A percentile compares a stretch with the other conserved stretches of the same genome.
These are phyloP conservation scores for Cetonia aurata DNA, from an alignment of 2,888 invertebrate species.

Conservation along the genomic window DNA sequence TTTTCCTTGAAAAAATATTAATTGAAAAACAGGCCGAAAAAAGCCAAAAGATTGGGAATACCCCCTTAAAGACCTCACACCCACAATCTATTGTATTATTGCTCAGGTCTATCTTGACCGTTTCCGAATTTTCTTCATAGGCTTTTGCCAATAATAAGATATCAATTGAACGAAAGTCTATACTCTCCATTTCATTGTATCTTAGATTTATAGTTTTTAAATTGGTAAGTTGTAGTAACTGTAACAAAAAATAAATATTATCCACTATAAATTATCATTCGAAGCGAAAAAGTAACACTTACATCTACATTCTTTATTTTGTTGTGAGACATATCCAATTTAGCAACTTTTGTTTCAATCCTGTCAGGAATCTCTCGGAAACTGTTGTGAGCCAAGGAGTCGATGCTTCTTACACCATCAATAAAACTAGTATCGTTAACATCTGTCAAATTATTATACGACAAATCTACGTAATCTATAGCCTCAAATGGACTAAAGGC, in stretches of 20 bases:
- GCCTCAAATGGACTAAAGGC: not conserved
- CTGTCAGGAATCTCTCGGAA: not conserved
- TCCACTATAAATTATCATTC: too few species aligned
- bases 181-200: not conserved
- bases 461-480: constrained; percentile 25
- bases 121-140: not conserved
- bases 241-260: not conserved
- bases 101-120: not conserved
- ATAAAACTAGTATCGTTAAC: constrained; percentile 2
- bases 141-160: not conserved
- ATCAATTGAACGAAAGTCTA: not conserved
- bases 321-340: constrained; percentile 27
- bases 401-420: constrained; percentile 12
- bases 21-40: too few species aligned
- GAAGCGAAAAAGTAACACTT: constrained; percentile 1
- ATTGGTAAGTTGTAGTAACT: not conserved
- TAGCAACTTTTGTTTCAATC: not conserved
- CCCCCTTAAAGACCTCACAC: not conserved
- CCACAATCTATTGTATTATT: constrained; percentile 16
- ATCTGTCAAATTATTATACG: constrained; percentile 30
- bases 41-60: too few species aligned
- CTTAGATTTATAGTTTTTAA: not conserved
- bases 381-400: constrained; percentile 10
- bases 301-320: constrained; percentile 10
- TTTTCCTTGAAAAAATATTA: too few species aligned